Conservation (phyloP, 2,797 vertebrate genomes). For the Remorina albescens region DNA sequence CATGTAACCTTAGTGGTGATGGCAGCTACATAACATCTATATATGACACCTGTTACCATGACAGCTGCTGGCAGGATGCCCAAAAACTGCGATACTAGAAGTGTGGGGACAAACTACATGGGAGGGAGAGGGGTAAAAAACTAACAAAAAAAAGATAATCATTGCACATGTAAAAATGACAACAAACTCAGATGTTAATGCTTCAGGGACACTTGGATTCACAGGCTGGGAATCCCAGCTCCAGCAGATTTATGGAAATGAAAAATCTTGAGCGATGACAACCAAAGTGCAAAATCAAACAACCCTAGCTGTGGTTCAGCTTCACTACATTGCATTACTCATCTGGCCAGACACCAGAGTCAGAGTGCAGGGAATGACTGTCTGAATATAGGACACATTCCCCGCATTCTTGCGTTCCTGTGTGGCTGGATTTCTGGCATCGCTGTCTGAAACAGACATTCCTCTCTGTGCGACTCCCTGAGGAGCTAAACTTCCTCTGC, state of each 20-base stretch:
- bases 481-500: slow-evolving; percentile 53
- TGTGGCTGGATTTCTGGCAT: slow-evolving; percentile 45
- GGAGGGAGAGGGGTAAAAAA: slow-evolving; percentile 13
- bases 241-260: slow-evolving; percentile 23
- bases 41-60: slow-evolving; percentile 59
- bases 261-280: slow-evolving; percentile 28
- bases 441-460: slow-evolving; percentile 55
- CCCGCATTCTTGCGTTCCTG: slow-evolving; percentile 46
- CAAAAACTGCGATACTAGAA: slow-evolving; percentile 8
- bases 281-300: slow-evolving; percentile 31
- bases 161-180: slow-evolving; percentile 6
- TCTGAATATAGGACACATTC: slow-evolving; percentile 63
- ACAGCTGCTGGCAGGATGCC: slow-evolving; percentile 36
- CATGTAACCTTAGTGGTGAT: slow-evolving; percentile 49
- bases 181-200: slow-evolving; percentile 16
- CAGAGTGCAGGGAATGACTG: slow-evolving; percentile 30
- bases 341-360: slow-evolving; percentile 48
- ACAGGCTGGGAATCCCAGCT: slow-evolving; percentile 26
- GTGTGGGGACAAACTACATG: neutral
- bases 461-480: slow-evolving; percentile 38
- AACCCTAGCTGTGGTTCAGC: slow-evolving; percentile 27
- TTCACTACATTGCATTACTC: slow-evolving; percentile 32
- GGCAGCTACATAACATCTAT: slow-evolving; percentile 57
- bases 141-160: slow-evolving; percentile 18
- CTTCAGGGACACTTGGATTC: slow-evolving; percentile 13